Evolutionary conservation across 1,140 invertebrate genomes (phyloP), one percentile per base, ranked within the genome.

Genomic region (Temnothorax longispinosus): DNA sequence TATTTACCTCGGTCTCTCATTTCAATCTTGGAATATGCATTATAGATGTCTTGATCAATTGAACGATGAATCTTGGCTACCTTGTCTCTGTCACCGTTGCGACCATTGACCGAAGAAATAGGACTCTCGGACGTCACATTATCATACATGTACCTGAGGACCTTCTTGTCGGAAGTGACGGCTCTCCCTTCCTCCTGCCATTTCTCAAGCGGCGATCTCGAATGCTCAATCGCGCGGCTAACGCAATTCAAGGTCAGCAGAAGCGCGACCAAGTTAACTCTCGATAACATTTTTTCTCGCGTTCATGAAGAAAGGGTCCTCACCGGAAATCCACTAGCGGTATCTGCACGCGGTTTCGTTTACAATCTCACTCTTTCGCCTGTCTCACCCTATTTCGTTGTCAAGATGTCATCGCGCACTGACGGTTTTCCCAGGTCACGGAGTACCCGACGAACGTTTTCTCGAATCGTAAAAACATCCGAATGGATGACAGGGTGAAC

Each of bases 201-300:
- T 32, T 86, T 56, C 8, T 54, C 67, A 8, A 15, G 41, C 32
- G 10, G 75, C 35, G 76, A 38, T 11, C 1, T 65, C 18, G 76
- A 74, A 3, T 85, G n/a, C 54, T 92, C 84, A n/a, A 87, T 52
- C 18, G 82, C 78, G 65, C 88, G 87, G 3, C 81, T 72, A 47
- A 90, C 35, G 65, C 89, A 92, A 85, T 85, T 86, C 71, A 90
- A 64, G 56, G 82, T 86, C 58, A 95, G 75, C 56, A 93, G 50
- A 69, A 91, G 87, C 54, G 93, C 71, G 89, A 94, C 90, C 92
- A 94, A 89, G 93, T 91, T 93, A 89, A 93, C 92, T 92, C 87
- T 92, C 75, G 82, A 89, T 71, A 67, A 82, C 94, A 95, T 95
- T 67, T 85, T 94, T 52, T 65, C 47, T 52, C 58, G 44, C 71